Conservation (phyloP, 1,140 invertebrate genomes). For the Drosophila pseudoananassae region DNA sequence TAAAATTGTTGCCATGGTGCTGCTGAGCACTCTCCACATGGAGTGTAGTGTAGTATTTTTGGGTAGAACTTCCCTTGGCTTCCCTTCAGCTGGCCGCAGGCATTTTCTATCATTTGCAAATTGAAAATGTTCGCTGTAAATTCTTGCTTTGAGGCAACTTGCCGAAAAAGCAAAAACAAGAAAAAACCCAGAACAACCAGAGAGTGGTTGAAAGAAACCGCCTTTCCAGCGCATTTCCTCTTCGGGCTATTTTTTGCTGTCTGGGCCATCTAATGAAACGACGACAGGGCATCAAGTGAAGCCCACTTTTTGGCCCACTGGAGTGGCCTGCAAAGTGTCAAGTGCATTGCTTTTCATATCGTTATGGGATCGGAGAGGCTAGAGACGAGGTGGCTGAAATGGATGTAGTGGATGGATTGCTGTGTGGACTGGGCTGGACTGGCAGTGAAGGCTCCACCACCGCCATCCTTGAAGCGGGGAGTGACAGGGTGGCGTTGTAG, state of each 20-base stretch:
- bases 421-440: neutral
- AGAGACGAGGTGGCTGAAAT: conserved; percentile 15
- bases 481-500: neutral
- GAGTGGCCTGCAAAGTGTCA: conserved; percentile 67
- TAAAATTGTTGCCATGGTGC: conserved; percentile 73
- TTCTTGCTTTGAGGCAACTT: conserved; percentile 56
- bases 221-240: conserved; percentile 26
- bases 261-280: conserved; percentile 49
- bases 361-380: conserved; percentile 5
- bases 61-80: neutral
- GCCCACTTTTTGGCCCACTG: conserved; percentile 57
- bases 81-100: conserved; percentile 51
- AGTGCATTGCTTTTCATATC: conserved; percentile 73
- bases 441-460: conserved; percentile 20
- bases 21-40: conserved; percentile 27
- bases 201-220: conserved; percentile 12
- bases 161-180: conserved; percentile 14
- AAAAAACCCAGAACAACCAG: conserved; percentile 4
- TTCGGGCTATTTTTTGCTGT: conserved; percentile 38
- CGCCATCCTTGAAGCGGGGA: neutral
- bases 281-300: conserved; percentile 42
- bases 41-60: conserved; percentile 2
- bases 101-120: conserved; percentile 78
- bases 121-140: conserved; percentile 65
- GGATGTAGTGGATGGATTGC: conserved; percentile 9